A percentile compares a stretch with the other conserved stretches of the same genome.
Conservation (phyloP, 2,113 vertebrate species). For the Reinhardtius hippoglossoides region DNA sequence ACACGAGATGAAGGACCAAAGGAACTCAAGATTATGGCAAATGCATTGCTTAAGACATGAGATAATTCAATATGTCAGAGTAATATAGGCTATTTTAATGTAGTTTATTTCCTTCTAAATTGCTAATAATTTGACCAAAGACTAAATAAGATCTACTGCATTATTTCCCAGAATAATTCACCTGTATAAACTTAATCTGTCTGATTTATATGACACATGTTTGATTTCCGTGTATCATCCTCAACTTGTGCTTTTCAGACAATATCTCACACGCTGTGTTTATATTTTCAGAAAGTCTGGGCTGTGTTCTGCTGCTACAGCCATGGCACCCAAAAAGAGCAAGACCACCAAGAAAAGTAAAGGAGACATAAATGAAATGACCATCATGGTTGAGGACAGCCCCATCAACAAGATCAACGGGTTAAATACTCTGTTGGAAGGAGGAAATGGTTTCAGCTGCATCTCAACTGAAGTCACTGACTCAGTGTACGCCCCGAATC, state of each 20-base stretch:
- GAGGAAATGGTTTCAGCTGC: slow-evolving; percentile 94
- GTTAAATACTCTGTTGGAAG: slow-evolving; percentile 91
- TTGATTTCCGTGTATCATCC: neutral
- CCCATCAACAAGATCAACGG: slow-evolving; percentile 93
- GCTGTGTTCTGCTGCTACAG: slow-evolving; percentile 86
- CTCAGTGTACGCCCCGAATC: slow-evolving; percentile 90
- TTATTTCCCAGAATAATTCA: neutral
- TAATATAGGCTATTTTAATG: neutral
- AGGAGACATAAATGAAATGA: slow-evolving; percentile 91
- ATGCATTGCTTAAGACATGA: neutral
- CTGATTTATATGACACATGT: neutral
- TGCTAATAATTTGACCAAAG: neutral
- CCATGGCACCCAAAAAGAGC: slow-evolving; percentile 98
- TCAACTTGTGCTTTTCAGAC: neutral
- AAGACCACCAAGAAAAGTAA: slow-evolving; percentile 95
- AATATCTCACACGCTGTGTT: slow-evolving; percentile 25
- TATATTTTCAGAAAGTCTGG: slow-evolving; percentile 79
- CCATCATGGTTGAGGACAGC: slow-evolving; percentile 93
- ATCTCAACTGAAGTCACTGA: slow-evolving; percentile 95
- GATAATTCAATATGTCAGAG: neutral
- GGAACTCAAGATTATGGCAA: neutral
- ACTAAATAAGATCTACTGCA: neutral
- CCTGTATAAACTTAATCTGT: neutral
- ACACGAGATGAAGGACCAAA: neutral
- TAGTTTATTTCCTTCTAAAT: neutral